Base-by-base conservation (phyloP, 35 echinoderm and acorn worm species). In the Eucidaris tribuloides region DNA sequence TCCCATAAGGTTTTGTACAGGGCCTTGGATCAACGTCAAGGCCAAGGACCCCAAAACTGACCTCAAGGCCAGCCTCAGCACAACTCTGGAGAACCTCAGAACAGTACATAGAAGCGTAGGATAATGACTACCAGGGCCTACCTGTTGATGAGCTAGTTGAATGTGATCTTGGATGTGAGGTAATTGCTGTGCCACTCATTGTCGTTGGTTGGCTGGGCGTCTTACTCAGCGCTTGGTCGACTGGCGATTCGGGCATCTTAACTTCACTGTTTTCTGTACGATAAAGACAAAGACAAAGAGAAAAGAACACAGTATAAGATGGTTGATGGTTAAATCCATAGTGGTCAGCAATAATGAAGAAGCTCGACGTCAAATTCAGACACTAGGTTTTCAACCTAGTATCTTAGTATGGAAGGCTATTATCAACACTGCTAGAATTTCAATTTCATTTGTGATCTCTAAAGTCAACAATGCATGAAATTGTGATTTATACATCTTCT, bases 71-170 rank as follows among this genome's bases (percentile, higher is more conserved):
- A n/a, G n/a, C n/a, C n/a, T n/a, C n/a, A n/a, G n/a, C n/a, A n/a
- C n/a, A n/a, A n/a, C n/a, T n/a, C n/a, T n/a, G n/a, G n/a, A n/a
- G n/a, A n/a, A n/a, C n/a, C n/a, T n/a, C n/a, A n/a, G n/a, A n/a
- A n/a, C n/a, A n/a, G n/a, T n/a, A n/a, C n/a, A n/a, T n/a, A n/a
- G n/a, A n/a, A n/a, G n/a, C n/a, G n/a, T n/a, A n/a, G n/a, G n/a
- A n/a, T n/a, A n/a, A n/a, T n/a, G n/a, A n/a, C n/a, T n/a, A n/a
- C n/a, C n/a, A n/a, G n/a, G n/a, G 19, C 84, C 71, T 78, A 96
- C 92, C 92, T 90, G 92, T 84, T 33, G 92, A 89, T 41, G 92
- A 96, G 13, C 81, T 85, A 62, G 92, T 96, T 7, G 92, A 96
- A 13, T 85, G 81, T 25, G 92, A 84, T 66, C 92, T 90, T 36